Evolutionary conservation across 2,797 vertebrate genomes (phyloP).

Genomic region (Arvicola amphibius): DNA sequence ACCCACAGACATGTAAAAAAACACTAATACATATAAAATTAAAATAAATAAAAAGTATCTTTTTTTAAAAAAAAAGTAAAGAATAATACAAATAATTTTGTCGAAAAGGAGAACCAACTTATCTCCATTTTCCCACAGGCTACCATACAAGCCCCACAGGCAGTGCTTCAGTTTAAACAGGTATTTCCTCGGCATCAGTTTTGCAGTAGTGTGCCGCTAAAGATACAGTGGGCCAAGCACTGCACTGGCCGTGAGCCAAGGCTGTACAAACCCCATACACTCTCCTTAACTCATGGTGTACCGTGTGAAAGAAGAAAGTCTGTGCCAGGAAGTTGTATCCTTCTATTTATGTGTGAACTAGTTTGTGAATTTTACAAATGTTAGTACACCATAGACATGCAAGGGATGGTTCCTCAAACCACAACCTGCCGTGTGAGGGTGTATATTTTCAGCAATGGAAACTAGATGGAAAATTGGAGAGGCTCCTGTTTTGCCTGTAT

Average conservation of each 20-base stretch:
- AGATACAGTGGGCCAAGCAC: neutral
- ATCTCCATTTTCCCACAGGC: neutral
- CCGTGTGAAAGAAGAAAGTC: neutral
- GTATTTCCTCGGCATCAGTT: neutral
- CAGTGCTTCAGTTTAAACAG: neutral
- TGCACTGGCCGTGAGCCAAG: neutral
- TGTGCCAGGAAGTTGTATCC: neutral
- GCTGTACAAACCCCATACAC: neutral
- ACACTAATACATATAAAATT: neutral
- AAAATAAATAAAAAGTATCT: neutral
- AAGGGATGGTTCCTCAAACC: neutral
- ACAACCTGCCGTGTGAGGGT: neutral
- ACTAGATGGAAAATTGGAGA: neutral
- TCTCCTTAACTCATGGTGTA: neutral
- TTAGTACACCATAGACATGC: neutral
- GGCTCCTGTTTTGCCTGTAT: neutral
- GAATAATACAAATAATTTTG: constrained; percentile 45
- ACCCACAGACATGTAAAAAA: neutral
- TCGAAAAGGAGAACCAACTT: neutral
- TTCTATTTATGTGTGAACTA: neutral
- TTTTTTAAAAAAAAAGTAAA: neutral
- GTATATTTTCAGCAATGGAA: neutral
- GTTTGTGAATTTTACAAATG: neutral
- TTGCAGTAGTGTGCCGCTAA: neutral
- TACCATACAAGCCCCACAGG: constrained; percentile 3